A percentile compares a stretch with the other conserved stretches of the same genome.
These are phyloP conservation scores for Bubalus kerabau DNA, from an alignment of 2,113 vertebrate species.

Conservation along the genomic window DNA sequence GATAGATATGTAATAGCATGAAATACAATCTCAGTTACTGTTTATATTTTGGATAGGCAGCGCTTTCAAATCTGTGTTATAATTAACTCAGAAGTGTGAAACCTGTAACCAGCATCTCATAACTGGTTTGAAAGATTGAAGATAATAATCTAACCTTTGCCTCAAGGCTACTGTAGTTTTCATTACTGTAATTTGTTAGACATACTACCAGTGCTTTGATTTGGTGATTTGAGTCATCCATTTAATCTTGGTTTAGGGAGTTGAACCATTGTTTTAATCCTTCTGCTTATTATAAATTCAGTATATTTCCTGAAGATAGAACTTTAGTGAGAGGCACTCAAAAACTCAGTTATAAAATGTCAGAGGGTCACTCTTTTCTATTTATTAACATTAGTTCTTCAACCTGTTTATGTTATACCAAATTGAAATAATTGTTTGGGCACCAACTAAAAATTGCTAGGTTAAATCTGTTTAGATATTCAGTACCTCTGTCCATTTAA, in stretches of 20 bases:
- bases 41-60: background rate
- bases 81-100: slow-evolving; percentile 3
- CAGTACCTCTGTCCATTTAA: background rate
- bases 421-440: background rate
- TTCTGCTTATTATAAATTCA: slow-evolving; percentile 29
- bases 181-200: slow-evolving; percentile 18
- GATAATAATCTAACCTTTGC: background rate
- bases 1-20: background rate
- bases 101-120: background rate
- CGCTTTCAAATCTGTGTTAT: background rate
- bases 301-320: background rate
- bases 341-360: background rate
- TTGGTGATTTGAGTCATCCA: slow-evolving; percentile 2
- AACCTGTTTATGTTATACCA: background rate
- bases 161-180: background rate
- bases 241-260: background rate
- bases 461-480: background rate
- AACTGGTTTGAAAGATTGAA: background rate
- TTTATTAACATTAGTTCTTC: background rate
- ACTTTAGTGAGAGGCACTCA: background rate
- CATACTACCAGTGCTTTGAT: background rate
- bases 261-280: background rate
- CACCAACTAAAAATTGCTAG: background rate
- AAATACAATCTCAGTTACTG: background rate
- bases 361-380: background rate